phyloP scores from a whole-genome alignment of 2,797 vertebrate species.

The Pagetopsis macropterus region DNA sequence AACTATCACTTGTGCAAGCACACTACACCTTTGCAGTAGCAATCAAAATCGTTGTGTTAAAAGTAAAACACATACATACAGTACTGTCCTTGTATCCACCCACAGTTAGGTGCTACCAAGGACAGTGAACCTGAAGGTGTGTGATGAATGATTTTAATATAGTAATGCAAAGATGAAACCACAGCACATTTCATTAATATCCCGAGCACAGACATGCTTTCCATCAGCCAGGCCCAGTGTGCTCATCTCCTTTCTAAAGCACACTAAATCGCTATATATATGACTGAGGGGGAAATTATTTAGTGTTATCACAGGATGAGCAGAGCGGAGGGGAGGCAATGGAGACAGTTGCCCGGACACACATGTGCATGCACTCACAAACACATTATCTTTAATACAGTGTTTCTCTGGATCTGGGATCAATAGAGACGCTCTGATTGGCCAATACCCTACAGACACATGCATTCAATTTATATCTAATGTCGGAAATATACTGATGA shows the following conservation, averaged over 20 bases:
- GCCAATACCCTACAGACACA: conserved; percentile 16
- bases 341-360: conserved; percentile 24
- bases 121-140: conserved; percentile 40
- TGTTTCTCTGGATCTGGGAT: conserved; percentile 18
- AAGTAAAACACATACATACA: conserved; percentile 10
- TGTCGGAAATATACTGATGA: neutral
- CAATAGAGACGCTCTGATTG: conserved; percentile 30
- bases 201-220: conserved; percentile 60
- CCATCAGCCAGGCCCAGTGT: conserved; percentile 58
- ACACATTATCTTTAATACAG: conserved; percentile 4
- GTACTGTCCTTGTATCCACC: conserved; percentile 3
- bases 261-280: conserved; percentile 68
- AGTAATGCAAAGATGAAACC: conserved; percentile 45
- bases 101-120: conserved; percentile 12
- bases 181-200: conserved; percentile 66
- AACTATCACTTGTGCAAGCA: no score
- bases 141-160: conserved; percentile 71
- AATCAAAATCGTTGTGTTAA: neutral
- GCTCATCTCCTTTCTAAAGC: conserved; percentile 61
- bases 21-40: neutral
- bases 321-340: conserved; percentile 29
- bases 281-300: conserved; percentile 56
- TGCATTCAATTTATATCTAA: neutral
- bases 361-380: neutral
- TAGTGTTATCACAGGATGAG: conserved; percentile 62